These are phyloP conservation scores for Lepisosteus oculatus DNA, from an alignment of 2,113 vertebrate species.

Conservation along the genomic window DNA sequence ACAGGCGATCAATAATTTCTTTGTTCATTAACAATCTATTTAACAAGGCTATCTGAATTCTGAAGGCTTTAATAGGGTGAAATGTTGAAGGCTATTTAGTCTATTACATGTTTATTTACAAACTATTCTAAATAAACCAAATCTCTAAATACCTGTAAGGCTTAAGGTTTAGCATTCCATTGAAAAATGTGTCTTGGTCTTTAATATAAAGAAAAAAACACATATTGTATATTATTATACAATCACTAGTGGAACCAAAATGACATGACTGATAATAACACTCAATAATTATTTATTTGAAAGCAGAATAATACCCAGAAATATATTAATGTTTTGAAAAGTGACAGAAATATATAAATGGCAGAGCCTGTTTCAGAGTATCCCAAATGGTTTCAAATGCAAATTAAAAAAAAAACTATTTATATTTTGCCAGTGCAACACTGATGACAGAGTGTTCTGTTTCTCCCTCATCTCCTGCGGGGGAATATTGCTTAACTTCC, in stretches of 20 bases:
- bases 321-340: constrained; percentile 29
- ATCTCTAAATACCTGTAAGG: too few relatives aligned
- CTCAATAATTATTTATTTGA: constrained; percentile 39
- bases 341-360: constrained; percentile 43
- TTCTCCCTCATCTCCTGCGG: constrained; percentile 33
- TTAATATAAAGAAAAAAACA: constrained; percentile 25
- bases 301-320: constrained; percentile 40
- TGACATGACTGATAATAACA: constrained; percentile 15
- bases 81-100: neutral
- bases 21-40: constrained; percentile 50
- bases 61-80: constrained; percentile 37
- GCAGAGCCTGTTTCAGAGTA: constrained; percentile 42
- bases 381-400: constrained; percentile 51
- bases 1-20: constrained; percentile 45
- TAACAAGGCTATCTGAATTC: constrained; percentile 55
- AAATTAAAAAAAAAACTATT: constrained; percentile 61
- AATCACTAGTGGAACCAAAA: constrained; percentile 17
- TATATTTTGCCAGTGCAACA: constrained; percentile 47
- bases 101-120: neutral
- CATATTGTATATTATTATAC: constrained; percentile 22
- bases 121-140: neutral
- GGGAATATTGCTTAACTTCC: constrained; percentile 37
- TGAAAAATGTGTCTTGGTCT: too few relatives aligned
- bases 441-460: constrained; percentile 32
- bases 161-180: too few relatives aligned